Conservation (phyloP, 2,888 invertebrate species). For the Toxonevra muliebris region DNA sequence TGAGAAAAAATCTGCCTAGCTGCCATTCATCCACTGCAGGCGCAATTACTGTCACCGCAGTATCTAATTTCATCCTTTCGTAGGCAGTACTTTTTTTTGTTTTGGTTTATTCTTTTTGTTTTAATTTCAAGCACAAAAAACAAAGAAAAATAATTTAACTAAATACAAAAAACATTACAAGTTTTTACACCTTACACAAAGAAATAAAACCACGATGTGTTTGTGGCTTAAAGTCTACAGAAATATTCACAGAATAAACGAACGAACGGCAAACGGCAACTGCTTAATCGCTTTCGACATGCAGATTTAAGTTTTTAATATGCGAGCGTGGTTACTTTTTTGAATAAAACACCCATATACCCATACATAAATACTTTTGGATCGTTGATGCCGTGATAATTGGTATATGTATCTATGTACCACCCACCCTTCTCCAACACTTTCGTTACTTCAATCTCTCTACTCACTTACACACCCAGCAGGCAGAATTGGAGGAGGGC, state of each 20-base stretch:
- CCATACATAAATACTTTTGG: slow-evolving; percentile 5
- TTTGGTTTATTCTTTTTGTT: not conserved
- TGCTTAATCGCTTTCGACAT: slow-evolving; percentile 66
- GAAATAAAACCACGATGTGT: not conserved
- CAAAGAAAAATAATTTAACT: too few relatives aligned
- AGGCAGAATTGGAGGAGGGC: slow-evolving; percentile 1
- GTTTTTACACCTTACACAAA: slow-evolving; percentile 5
- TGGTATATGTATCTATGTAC: slow-evolving; percentile 12
- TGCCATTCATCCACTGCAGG: not conserved
- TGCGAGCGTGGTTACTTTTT: slow-evolving; percentile 30
- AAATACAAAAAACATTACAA: slow-evolving; percentile 2
- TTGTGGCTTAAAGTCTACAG: too few relatives aligned
- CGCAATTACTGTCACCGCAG: slow-evolving; percentile 22
- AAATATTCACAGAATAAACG: too few relatives aligned
- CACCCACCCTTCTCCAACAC: not conserved
- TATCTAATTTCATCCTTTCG: slow-evolving; percentile 22
- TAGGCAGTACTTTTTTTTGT: not conserved
- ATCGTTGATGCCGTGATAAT: slow-evolving; percentile 19
- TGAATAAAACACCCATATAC: slow-evolving; percentile 16
- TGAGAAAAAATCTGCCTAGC: not conserved
- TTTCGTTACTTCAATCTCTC: not conserved
- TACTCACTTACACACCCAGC: too few relatives aligned
- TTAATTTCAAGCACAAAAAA: not conserved
- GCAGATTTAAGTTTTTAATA: slow-evolving; percentile 63
- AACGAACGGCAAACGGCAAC: slow-evolving; percentile 29